Evolutionary conservation across 2,113 vertebrate species (phyloP).

Genomic region (Amphiprion ocellaris): DNA sequence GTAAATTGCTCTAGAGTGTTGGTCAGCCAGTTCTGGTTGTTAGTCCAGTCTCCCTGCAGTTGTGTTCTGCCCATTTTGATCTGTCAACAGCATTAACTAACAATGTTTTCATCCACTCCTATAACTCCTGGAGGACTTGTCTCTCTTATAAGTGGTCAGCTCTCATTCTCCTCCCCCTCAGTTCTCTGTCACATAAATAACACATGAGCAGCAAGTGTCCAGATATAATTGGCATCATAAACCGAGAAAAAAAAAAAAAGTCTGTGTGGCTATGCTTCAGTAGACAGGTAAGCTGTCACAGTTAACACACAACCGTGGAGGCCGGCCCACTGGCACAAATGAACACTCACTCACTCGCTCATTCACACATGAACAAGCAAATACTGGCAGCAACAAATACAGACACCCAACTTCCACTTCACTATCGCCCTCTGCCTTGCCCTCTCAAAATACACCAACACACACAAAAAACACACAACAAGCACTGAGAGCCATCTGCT

Average conservation of each 20-base stretch:
- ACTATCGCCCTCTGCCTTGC: background rate
- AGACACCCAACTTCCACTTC: conserved; percentile 13
- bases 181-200: background rate
- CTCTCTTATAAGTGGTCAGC: too few species aligned
- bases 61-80: too few species aligned
- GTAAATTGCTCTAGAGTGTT: too few species aligned
- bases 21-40: too few species aligned
- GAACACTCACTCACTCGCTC: conserved; percentile 13
- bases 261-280: conserved; percentile 26
- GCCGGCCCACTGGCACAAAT: conserved; percentile 15
- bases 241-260: background rate
- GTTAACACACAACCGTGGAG: background rate
- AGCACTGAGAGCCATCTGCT: background rate
- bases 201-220: conserved; percentile 15
- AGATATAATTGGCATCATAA: background rate
- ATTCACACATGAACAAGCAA: conserved; percentile 35
- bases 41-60: too few species aligned
- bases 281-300: conserved; percentile 41
- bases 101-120: too few species aligned
- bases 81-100: too few species aligned
- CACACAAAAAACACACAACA: background rate
- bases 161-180: background rate
- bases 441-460: background rate
- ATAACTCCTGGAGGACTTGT: too few species aligned
- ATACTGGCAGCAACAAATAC: conserved; percentile 28